A percentile compares a stretch with the other conserved stretches of the same genome.
These are phyloP conservation scores for Leptopilina boulardi DNA, from an alignment of 1,140 invertebrate genomes.

Conservation along the genomic window DNA sequence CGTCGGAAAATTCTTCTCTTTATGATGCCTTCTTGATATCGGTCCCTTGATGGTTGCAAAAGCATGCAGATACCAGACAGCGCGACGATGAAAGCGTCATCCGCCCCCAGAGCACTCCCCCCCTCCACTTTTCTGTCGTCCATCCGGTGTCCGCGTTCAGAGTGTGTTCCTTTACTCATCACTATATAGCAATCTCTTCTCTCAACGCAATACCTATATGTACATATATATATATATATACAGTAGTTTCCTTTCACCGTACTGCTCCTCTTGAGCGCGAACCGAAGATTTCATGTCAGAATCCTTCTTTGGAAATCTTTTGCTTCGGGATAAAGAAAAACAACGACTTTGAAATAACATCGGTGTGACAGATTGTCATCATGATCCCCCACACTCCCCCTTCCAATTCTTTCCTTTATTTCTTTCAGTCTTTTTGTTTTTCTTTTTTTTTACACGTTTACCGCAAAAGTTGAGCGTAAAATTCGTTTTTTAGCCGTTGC, in stretches of 20 bases:
- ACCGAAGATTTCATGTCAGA: neutral
- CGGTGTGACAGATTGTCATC: conserved; percentile 39
- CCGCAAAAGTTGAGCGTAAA: neutral
- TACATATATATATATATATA: too few species aligned
- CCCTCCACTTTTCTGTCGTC: conserved; percentile 1
- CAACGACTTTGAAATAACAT: neutral
- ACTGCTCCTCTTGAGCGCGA: neutral
- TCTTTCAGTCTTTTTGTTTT: too few species aligned
- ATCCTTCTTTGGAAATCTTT: neutral
- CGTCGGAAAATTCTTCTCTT: conserved; percentile 11
- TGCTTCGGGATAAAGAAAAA: neutral
- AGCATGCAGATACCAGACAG: conserved; percentile 55
- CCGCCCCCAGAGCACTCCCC: conserved; percentile 21
- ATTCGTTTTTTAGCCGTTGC: neutral
- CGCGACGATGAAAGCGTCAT: conserved; percentile 56
- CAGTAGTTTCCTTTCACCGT: conserved; percentile 38
- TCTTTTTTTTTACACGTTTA: too few species aligned
- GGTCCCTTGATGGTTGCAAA: conserved; percentile 35
- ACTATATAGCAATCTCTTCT: neutral
- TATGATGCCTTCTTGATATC: conserved; percentile 28
- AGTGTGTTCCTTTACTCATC: neutral
- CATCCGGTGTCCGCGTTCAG: conserved; percentile 7
- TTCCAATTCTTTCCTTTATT: neutral
- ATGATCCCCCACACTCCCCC: neutral
- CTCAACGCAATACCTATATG: neutral